These are phyloP conservation scores for Suncus etruscus DNA, from an alignment of 2,113 vertebrate genomes.

Conservation along the genomic window DNA sequence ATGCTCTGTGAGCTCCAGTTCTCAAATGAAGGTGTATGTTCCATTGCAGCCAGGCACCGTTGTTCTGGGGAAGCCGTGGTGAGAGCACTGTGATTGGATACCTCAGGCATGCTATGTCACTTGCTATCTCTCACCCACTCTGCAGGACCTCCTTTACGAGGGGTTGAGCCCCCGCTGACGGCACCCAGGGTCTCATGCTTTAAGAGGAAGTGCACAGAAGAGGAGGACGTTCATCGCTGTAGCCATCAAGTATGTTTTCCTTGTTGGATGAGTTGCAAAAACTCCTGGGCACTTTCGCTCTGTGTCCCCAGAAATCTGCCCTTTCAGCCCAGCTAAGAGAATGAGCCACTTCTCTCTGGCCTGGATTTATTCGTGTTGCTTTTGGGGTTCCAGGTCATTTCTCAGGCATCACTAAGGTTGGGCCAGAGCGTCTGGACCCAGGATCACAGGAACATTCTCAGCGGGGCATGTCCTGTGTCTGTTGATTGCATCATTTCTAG, in stretches of 20 bases:
- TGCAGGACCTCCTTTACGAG: constrained; percentile 93
- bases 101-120: constrained; percentile 87
- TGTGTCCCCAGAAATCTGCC: not conserved
- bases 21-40: constrained; percentile 63
- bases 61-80: too few species aligned
- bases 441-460: not conserved
- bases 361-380: constrained; percentile 73
- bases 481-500: too few species aligned
- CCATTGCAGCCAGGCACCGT: not conserved
- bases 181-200: constrained; percentile 96
- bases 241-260: constrained; percentile 93
- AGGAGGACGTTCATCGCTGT: constrained; percentile 94
- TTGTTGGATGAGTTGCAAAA: not conserved
- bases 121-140: constrained; percentile 90
- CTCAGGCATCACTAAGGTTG: constrained; percentile 75
- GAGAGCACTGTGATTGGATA: constrained; percentile 87
- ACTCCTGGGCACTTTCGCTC: too few species aligned
- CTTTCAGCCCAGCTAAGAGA: constrained; percentile 67
- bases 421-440: constrained; percentile 26
- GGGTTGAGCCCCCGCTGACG: constrained; percentile 92
- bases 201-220: constrained; percentile 98
- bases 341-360: constrained; percentile 76
- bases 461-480: not conserved
- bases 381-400: constrained; percentile 77
- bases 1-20: not conserved